These are phyloP conservation scores for Platycercus adscitus DNA, from an alignment of 2,113 vertebrate genomes.

Conservation along the genomic window DNA sequence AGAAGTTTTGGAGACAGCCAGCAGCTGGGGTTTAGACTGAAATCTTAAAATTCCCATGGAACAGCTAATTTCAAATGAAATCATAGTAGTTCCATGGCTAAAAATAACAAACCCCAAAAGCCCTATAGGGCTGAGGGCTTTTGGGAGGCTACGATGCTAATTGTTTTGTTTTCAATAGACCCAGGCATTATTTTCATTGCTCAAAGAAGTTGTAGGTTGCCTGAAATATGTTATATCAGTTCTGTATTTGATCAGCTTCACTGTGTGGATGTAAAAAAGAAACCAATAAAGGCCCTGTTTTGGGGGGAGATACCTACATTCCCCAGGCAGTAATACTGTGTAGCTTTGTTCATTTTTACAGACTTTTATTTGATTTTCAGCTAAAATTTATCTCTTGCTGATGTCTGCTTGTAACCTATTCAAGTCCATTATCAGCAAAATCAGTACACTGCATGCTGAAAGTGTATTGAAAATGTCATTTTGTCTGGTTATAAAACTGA, in stretches of 20 bases:
- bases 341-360: not conserved
- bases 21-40: not conserved
- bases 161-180: not conserved
- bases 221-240: not conserved
- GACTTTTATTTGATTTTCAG: not conserved
- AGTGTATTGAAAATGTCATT: constrained; percentile 3
- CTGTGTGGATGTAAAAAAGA: not conserved
- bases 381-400: not conserved
- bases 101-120: not conserved
- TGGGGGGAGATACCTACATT: not conserved
- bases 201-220: not conserved
- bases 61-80: not conserved
- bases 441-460: not conserved
- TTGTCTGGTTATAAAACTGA: constrained; percentile 4
- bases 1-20: not conserved
- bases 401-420: not conserved
- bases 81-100: not conserved
- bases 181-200: not conserved
- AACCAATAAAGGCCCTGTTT: not conserved
- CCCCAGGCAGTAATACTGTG: not conserved
- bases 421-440: not conserved
- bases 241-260: not conserved
- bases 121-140: not conserved
- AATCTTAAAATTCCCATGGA: not conserved
- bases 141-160: not conserved